phyloP scores from a whole-genome alignment of 30 jellyfish, hydroid and myxozoan genomes.

The Aurelia aurita region DNA sequence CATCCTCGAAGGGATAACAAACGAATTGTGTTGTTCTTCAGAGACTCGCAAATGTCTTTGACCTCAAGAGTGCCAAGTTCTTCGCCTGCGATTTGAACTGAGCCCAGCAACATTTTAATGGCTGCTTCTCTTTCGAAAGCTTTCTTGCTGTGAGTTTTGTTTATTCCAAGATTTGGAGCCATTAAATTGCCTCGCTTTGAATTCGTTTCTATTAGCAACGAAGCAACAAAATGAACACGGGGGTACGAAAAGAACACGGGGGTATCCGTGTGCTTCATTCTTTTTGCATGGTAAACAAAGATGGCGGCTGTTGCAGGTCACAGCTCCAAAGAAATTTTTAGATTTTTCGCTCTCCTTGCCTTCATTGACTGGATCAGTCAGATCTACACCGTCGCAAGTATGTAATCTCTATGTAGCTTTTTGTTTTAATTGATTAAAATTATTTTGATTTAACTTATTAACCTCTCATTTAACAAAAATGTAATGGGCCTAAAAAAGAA shows the following conservation, averaged over 20 bases:
- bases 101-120: slow-evolving; percentile 78
- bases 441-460: too few species aligned
- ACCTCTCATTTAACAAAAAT: too few species aligned
- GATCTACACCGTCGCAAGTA: too few species aligned
- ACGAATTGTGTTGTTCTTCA: slow-evolving; percentile 86
- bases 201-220: background rate
- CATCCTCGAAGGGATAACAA: slow-evolving; percentile 96
- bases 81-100: slow-evolving; percentile 99
- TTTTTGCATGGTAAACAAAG: slow-evolving; percentile 7
- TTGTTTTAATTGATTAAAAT: too few species aligned
- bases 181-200: slow-evolving; percentile 30
- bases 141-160: background rate
- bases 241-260: background rate
- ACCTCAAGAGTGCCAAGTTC: slow-evolving; percentile 84
- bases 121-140: too few species aligned
- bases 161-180: background rate
- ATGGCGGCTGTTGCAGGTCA: slow-evolving; percentile 37
- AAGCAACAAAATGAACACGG: background rate
- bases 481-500: too few species aligned
- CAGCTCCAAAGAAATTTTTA: background rate
- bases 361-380: too few species aligned
- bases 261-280: background rate
- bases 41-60: slow-evolving; percentile 90
- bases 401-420: too few species aligned
- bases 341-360: too few species aligned